Percentiles rank a stretch among this genome's conserved stretches.
phyloP scores from a whole-genome alignment of 2,113 vertebrate species.

The Neolamprologus brichardi region DNA sequence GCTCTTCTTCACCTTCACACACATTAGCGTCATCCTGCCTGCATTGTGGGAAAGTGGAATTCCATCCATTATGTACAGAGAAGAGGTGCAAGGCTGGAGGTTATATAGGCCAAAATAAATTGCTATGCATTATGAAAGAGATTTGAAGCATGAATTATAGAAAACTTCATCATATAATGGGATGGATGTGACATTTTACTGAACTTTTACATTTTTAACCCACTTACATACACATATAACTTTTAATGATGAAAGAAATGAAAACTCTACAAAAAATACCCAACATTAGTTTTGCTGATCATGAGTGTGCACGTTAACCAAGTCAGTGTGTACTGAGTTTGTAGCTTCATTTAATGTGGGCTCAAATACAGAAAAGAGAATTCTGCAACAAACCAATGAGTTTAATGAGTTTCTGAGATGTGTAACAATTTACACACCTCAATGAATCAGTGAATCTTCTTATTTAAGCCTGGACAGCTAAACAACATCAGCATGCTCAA shows the following conservation, averaged over 20 bases:
- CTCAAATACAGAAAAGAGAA: neutral
- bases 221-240: neutral
- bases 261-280: neutral
- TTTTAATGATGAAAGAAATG: neutral
- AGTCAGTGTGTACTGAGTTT: neutral
- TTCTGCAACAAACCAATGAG: neutral
- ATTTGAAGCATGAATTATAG: constrained; percentile 29
- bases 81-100: constrained; percentile 9
- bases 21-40: neutral
- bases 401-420: neutral
- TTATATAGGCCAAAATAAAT: constrained; percentile 6
- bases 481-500: neutral
- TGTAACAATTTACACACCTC: neutral
- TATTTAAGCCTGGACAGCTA: neutral
- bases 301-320: neutral
- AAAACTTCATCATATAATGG: neutral
- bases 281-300: neutral
- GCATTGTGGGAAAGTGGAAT: neutral
- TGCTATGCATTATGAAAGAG: constrained; percentile 27
- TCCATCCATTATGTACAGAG: constrained; percentile 25
- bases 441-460: neutral
- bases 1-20: constrained; percentile 17
- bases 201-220: neutral
- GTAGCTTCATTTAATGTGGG: neutral
- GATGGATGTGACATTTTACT: neutral